Conservation (phyloP, 2,888 invertebrate genomes). For the Polylopha cassiicola region DNA sequence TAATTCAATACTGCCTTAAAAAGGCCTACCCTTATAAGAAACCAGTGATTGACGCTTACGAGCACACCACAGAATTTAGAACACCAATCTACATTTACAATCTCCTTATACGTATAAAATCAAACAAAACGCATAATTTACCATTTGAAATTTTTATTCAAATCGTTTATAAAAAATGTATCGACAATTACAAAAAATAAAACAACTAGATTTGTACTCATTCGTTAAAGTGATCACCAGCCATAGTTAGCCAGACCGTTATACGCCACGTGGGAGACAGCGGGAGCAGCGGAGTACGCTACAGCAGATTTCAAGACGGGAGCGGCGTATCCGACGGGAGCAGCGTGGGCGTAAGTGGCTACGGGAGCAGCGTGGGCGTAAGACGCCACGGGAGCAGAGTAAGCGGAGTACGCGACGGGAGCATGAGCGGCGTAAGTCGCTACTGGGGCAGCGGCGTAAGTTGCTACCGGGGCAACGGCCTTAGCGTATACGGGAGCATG, state of each 20-base stretch:
- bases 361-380: slow-evolving; percentile 35
- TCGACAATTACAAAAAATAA: slow-evolving; percentile 55
- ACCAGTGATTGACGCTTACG: too few relatives aligned
- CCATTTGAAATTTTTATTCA: slow-evolving; percentile 50
- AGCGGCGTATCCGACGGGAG: slow-evolving; percentile 40
- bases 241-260: slow-evolving; percentile 80
- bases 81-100: too few relatives aligned
- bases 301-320: slow-evolving; percentile 22
- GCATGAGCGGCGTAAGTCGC: slow-evolving; percentile 38
- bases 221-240: slow-evolving; percentile 71
- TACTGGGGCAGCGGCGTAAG: slow-evolving; percentile 21
- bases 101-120: background rate
- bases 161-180: slow-evolving; percentile 52
- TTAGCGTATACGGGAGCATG: slow-evolving; percentile 32
- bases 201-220: slow-evolving; percentile 54
- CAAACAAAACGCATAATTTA: slow-evolving; percentile 7
- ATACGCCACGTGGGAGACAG: slow-evolving; percentile 81
- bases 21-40: too few relatives aligned
- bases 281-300: slow-evolving; percentile 22
- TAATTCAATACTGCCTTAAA: too few relatives aligned
- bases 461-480: slow-evolving; percentile 35
- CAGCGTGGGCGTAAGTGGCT: slow-evolving; percentile 29
- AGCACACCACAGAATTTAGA: too few relatives aligned
- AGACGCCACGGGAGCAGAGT: slow-evolving; percentile 24
- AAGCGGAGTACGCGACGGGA: slow-evolving; percentile 26